Percentiles rank a stretch among this genome's conserved stretches.
These are phyloP conservation scores for Podargus strigoides DNA, from an alignment of 2,797 vertebrate genomes.

Conservation along the genomic window DNA sequence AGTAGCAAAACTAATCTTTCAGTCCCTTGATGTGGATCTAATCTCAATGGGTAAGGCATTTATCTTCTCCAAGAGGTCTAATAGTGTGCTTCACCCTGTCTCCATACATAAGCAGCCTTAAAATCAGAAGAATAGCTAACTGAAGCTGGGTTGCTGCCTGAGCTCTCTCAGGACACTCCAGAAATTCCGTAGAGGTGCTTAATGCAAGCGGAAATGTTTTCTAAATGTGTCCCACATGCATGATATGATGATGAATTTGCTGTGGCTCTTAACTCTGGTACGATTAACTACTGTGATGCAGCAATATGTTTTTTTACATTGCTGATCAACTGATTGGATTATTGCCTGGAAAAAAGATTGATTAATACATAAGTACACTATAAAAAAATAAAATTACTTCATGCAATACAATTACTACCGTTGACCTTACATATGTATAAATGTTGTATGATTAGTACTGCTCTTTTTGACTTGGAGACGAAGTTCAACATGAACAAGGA, in stretches of 20 bases:
- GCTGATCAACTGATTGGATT: neutral
- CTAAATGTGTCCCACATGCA: fast-evolving
- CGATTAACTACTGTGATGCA: neutral
- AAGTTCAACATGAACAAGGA: neutral
- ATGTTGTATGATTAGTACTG: neutral
- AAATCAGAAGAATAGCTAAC: neutral
- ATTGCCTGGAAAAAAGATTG: neutral
- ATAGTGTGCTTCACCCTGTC: neutral
- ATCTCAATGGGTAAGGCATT: neutral
- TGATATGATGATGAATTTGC: neutral
- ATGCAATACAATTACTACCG: neutral
- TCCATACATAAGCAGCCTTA: neutral
- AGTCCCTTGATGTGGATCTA: fast-evolving
- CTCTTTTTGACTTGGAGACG: neutral
- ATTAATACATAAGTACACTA: neutral
- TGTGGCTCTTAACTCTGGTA: neutral
- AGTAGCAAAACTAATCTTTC: neutral
- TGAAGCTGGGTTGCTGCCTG: neutral
- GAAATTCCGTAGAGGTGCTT: neutral
- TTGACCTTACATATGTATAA: neutral
- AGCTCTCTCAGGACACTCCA: neutral
- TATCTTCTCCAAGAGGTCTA: neutral
- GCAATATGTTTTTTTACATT: neutral
- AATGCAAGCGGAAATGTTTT: neutral
- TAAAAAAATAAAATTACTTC: neutral